These are phyloP conservation scores for Latrodectus elegans DNA, from an alignment of 2,888 invertebrate genomes.

Conservation along the genomic window DNA sequence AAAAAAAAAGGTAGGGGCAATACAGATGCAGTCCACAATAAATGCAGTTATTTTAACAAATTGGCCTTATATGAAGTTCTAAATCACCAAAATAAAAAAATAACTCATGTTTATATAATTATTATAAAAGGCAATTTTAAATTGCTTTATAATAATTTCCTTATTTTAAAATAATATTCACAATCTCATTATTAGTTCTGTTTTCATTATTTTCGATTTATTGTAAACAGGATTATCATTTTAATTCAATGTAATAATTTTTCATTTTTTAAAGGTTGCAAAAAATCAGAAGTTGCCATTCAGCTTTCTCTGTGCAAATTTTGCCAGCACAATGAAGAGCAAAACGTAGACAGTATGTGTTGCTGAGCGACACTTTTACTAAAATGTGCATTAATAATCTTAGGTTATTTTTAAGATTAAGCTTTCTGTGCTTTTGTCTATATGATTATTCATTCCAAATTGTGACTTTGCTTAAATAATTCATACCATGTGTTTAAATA, in stretches of 20 bases:
- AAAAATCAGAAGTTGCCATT: conserved; percentile 50
- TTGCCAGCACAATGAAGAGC: conserved; percentile 7
- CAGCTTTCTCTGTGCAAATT: conserved; percentile 23
- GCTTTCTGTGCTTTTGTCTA: conserved; percentile 16
- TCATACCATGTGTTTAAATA: background rate
- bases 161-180: too few species aligned
- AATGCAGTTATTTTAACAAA: too few species aligned
- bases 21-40: too few species aligned
- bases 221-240: too few species aligned
- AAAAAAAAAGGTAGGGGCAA: too few species aligned
- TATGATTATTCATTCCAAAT: conserved; percentile 31
- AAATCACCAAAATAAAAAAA: background rate
- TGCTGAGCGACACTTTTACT: conserved; percentile 25
- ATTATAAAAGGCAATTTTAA: background rate
- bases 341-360: conserved; percentile 6
- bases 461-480: background rate
- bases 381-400: conserved; percentile 18
- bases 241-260: background rate
- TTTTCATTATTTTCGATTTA: too few species aligned
- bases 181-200: too few species aligned
- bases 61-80: too few species aligned
- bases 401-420: conserved; percentile 7
- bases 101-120: background rate
- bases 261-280: conserved; percentile 23
- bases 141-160: background rate